Evolutionary conservation across 2,888 invertebrate genomes (phyloP).

Genomic region (Belgica antarctica): DNA sequence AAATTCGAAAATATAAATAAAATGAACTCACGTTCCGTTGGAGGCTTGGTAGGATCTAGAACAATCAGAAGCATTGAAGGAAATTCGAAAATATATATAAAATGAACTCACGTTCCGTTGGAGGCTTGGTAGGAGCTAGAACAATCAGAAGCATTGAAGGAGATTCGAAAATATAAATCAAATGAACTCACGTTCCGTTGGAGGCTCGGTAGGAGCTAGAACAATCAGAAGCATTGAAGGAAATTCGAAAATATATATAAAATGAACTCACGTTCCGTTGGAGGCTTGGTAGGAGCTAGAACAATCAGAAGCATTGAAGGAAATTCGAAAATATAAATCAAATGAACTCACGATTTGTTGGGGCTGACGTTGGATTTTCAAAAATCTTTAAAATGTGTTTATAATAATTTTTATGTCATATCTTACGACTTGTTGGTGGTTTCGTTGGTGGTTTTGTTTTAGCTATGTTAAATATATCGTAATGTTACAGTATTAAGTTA

Average conservation of each 20-base stretch:
- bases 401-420: too few relatives aligned
- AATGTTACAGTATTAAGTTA: too few relatives aligned
- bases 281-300: constrained; percentile 39
- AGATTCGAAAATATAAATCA: background rate
- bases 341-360: constrained; percentile 31
- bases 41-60: constrained; percentile 30
- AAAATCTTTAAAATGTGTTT: too few relatives aligned
- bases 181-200: constrained; percentile 21
- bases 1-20: background rate
- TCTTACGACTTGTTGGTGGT: too few relatives aligned
- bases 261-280: constrained; percentile 14
- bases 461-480: too few relatives aligned
- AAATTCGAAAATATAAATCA: too few relatives aligned
- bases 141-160: constrained; percentile 7
- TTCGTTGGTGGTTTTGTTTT: too few relatives aligned
- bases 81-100: background rate
- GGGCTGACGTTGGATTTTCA: constrained; percentile 35
- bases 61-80: constrained; percentile 27
- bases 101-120: constrained; percentile 22
- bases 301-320: constrained; percentile 13
- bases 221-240: constrained; percentile 13
- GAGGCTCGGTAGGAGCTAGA: constrained; percentile 40
- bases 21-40: constrained; percentile 33
- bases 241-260: background rate
- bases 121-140: constrained; percentile 34